Percentiles rank a stretch among this genome's conserved stretches.
Evolutionary conservation across 2,113 vertebrate species (phyloP).

Genomic region (Pseudopipra pipra): DNA sequence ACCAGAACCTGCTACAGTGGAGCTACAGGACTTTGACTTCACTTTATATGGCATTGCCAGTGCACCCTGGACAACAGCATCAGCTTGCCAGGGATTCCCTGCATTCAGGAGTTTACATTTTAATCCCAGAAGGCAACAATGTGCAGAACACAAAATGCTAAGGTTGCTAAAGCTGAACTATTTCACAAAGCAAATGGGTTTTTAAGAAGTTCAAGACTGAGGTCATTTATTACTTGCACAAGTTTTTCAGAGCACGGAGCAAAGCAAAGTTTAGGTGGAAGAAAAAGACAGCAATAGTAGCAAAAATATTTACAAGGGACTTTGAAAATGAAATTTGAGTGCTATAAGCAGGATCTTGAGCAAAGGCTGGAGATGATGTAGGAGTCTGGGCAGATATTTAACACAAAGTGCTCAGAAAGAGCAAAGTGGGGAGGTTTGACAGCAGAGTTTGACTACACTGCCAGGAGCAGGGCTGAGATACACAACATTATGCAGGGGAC

Average conservation of each 20-base stretch:
- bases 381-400: not conserved
- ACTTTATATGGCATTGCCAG: not conserved
- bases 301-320: not conserved
- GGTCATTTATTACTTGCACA: not conserved
- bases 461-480: not conserved
- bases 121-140: not conserved
- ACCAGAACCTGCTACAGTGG: not conserved
- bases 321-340: not conserved
- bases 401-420: not conserved
- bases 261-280: not conserved
- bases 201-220: conserved; percentile 5
- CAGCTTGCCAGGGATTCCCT: not conserved
- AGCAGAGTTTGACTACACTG: not conserved
- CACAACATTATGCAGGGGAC: not conserved
- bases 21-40: not conserved
- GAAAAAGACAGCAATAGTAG: not conserved
- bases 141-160: not conserved
- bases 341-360: not conserved
- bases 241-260: not conserved
- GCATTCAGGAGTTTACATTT: not conserved
- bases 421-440: not conserved
- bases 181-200: not conserved
- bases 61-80: not conserved
- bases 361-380: not conserved
- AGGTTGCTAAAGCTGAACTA: not conserved